phyloP scores from a whole-genome alignment of 2,888 invertebrate species.

The Cepaea hortensis region DNA sequence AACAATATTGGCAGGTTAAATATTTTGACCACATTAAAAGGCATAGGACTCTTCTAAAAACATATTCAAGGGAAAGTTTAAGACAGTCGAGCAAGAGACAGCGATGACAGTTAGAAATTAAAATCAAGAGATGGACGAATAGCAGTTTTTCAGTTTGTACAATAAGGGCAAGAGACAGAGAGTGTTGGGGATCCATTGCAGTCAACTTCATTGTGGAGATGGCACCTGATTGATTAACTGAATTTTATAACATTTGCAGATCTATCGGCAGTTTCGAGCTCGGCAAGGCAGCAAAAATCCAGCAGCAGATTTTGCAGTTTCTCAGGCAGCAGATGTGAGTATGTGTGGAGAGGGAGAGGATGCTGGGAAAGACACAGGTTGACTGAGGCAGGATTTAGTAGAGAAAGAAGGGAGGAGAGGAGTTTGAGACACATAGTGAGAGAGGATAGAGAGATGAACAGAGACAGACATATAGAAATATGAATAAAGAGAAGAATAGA shows the following conservation, averaged over 20 bases:
- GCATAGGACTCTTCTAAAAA: too few relatives aligned
- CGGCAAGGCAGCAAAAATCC: constrained; percentile 49
- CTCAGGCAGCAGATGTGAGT: constrained; percentile 58
- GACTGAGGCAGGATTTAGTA: neutral
- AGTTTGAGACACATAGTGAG: neutral
- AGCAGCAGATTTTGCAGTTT: constrained; percentile 55
- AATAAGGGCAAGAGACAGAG: neutral
- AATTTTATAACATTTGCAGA: constrained; percentile 13
- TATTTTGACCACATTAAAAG: too few relatives aligned
- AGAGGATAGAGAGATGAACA: neutral
- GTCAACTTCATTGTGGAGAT: too few relatives aligned
- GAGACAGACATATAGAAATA: neutral
- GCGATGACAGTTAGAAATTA: too few relatives aligned
- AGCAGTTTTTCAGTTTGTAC: neutral
- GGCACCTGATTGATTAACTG: too few relatives aligned
- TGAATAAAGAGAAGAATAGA: neutral
- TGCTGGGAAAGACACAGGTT: neutral
- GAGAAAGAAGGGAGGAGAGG: neutral
- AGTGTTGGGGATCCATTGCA: too few relatives aligned
- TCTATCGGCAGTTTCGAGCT: constrained; percentile 45
- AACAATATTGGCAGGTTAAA: too few relatives aligned
- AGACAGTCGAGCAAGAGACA: too few relatives aligned
- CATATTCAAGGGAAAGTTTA: too few relatives aligned
- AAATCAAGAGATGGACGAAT: too few relatives aligned
- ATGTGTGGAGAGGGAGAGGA: neutral